phyloP scores from a whole-genome alignment of 2,113 vertebrate species.

The Sinocyclocheilus anshuiensis region DNA sequence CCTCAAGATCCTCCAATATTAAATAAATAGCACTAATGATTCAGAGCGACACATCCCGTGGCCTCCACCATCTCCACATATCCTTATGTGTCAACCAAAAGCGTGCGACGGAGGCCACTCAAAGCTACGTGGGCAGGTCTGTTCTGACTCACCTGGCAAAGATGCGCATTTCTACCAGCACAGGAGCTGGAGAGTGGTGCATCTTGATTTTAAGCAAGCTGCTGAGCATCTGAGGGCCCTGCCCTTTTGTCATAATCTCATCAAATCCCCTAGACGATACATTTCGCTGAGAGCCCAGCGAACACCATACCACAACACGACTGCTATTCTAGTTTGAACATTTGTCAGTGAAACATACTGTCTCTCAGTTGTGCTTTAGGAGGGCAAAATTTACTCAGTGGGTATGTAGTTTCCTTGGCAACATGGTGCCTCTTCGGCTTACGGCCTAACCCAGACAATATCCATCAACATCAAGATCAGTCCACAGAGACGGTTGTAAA shows the following conservation, averaged over 20 bases:
- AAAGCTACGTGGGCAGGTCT: not conserved
- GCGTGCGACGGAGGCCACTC: conserved; percentile 8
- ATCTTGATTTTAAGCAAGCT: conserved; percentile 27
- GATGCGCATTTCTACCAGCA: conserved; percentile 17
- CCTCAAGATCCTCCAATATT: not conserved
- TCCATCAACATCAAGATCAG: conserved; percentile 51
- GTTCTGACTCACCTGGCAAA: conserved; percentile 32
- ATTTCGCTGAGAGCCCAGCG: not conserved
- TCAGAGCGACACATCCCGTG: not conserved
- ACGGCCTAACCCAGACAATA: conserved; percentile 42
- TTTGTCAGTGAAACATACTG: conserved; percentile 8
- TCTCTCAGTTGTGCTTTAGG: conserved; percentile 34
- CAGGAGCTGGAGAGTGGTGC: not conserved
- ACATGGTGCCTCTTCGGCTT: conserved; percentile 37
- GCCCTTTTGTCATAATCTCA: conserved; percentile 35
- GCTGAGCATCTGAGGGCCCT: conserved; percentile 26
- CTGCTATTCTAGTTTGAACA: conserved; percentile 24
- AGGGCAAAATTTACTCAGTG: conserved; percentile 40
- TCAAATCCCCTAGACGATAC: conserved; percentile 22
- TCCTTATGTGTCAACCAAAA: conserved; percentile 33
- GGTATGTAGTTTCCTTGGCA: conserved; percentile 51
- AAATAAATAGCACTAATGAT: conserved; percentile 17
- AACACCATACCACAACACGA: not conserved
- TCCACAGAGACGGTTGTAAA: conserved; percentile 44
- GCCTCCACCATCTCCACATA: conserved; percentile 13